Conservation (phyloP, 2,797 vertebrate genomes). For the Gambelia wislizenii region DNA sequence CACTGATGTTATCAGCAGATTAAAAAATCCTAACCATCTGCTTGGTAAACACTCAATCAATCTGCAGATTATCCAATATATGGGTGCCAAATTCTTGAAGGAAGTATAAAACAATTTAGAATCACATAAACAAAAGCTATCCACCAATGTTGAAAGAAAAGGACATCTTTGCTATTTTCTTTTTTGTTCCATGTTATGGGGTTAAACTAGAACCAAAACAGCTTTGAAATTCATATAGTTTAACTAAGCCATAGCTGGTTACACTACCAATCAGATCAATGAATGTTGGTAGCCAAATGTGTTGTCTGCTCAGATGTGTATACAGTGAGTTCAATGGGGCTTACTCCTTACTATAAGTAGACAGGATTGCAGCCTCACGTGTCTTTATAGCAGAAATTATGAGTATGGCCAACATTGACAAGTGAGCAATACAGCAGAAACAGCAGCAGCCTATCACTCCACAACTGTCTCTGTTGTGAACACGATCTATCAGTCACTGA, state of each 20-base stretch:
- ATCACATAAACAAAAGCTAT: neutral
- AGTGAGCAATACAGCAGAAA: neutral
- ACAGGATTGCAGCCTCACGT: neutral
- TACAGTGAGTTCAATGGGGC: neutral
- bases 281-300: neutral
- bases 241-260: neutral
- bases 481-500: neutral
- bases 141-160: neutral
- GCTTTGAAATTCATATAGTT: neutral
- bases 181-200: neutral
- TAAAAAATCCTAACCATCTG: neutral
- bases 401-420: neutral
- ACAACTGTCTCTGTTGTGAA: neutral
- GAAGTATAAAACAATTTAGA: neutral
- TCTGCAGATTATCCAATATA: neutral
- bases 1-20: neutral
- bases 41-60: neutral
- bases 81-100: neutral
- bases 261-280: neutral
- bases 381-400: neutral
- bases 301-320: neutral
- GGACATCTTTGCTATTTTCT: neutral
- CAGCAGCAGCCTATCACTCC: neutral
- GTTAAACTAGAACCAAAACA: neutral
- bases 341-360: no score